Base-by-base conservation (phyloP, 1,140 invertebrate genomes). In the Aphaenogaster ashmeadi region DNA sequence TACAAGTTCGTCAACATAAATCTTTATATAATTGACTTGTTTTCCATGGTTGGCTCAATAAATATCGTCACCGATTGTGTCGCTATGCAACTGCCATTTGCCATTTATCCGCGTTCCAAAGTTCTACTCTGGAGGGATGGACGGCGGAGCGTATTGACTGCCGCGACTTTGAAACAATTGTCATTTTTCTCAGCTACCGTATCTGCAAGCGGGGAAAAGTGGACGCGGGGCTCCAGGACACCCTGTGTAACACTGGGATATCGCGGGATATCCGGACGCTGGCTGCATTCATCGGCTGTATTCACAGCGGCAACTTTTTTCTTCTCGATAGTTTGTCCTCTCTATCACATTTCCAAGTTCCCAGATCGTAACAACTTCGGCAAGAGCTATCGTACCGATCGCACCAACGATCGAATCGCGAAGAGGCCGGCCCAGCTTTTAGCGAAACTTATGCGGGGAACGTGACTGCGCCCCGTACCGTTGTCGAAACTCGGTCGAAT, bases 281-380 rank as follows among this genome's bases (percentile, higher is more conserved):
- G 38, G 27, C 38, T 74, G 47, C 33, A 72, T 74, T 83, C 79
- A 21, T 15, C 18, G 36, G 18, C 36, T 72, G 38, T 47, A 72
- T 83, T 83, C 67, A 36, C 38, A 47, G 41, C 54, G 80, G 80
- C 69, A 75, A 84, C 69, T 84, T 84, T 84, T 84, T 84, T 50
- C 56, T 47, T 38, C 44, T 27, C 13, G 67, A 50, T 62, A 84
- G 69, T 75, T 75, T 56, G 21, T 54, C 15, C 41, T 69, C 47
- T 72, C 79, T 44, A 47, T 47, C 69, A 21, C 56, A 15, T 56
- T 58, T 74, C 41, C 54, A 50, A 84, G 69, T 74, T 60, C 9
- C 2, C 58, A 41, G 78, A 81, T 81, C 67, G 47, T 81, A 69
- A 52, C 54, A 74, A 84, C 69, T 84, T 75, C 27, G 69, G 27